Percentiles rank a stretch among this genome's conserved stretches.
phyloP scores from a whole-genome alignment of 2,797 vertebrate species.

The Clangula hyemalis region DNA sequence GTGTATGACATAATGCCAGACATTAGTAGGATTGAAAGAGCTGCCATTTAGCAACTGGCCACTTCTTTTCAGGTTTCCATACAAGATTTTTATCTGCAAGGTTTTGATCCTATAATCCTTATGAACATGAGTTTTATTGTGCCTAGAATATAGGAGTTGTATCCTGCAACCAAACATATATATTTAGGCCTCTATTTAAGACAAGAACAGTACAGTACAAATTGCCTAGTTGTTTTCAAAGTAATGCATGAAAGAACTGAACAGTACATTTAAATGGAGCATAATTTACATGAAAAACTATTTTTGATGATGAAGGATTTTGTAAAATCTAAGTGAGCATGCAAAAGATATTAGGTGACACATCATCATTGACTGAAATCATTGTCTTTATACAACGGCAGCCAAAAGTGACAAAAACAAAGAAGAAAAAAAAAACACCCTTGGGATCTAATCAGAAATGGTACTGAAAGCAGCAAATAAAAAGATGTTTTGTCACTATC shows the following conservation, averaged over 20 bases:
- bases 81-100: not conserved
- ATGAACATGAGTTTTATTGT: not conserved
- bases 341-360: not conserved
- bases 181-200: not conserved
- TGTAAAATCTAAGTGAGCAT: not conserved
- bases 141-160: not conserved
- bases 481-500: not conserved
- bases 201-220: not conserved
- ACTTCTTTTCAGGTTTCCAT: not conserved
- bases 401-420: not conserved
- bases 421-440: not conserved
- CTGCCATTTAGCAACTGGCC: not conserved
- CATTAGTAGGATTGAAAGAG: not conserved
- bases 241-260: not conserved
- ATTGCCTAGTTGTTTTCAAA: not conserved
- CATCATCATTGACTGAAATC: not conserved
- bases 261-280: not conserved
- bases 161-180: not conserved
- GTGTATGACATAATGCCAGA: not conserved
- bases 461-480: not conserved
- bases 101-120: not conserved
- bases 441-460: not conserved
- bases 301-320: not conserved
- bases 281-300: not conserved
- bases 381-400: not conserved